Evolutionary conservation across 92 coral and sea anemone species (phyloP).

Genomic region (Desmophyllum pertusum): DNA sequence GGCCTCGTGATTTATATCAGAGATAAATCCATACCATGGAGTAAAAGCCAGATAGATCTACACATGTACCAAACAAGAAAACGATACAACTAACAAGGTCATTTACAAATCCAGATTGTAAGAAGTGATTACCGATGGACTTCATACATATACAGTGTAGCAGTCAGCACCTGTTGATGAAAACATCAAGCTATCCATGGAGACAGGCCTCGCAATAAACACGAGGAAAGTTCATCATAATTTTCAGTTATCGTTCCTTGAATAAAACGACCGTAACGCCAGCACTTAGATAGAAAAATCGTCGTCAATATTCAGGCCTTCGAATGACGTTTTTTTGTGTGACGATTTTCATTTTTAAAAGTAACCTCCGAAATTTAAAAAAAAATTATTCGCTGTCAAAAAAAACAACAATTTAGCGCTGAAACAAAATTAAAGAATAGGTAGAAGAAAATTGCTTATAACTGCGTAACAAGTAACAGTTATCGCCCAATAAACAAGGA

Average conservation of each 20-base stretch:
- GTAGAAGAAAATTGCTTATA: not conserved
- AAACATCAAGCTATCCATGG: constrained; percentile 19
- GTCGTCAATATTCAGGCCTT: not conserved
- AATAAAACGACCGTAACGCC: not conserved
- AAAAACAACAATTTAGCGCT: not conserved
- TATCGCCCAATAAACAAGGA: not conserved
- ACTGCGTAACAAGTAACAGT: constrained; percentile 8
- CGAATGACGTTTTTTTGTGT: not conserved
- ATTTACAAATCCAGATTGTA: constrained; percentile 19
- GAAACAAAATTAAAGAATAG: constrained; percentile 19
- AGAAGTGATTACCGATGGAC: constrained; percentile 10
- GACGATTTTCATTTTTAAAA: not conserved
- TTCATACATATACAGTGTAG: no score
- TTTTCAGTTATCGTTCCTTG: not conserved
- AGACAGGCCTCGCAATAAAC: not conserved
- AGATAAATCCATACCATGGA: not conserved
- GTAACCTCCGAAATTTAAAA: not conserved
- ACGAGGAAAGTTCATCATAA: not conserved
- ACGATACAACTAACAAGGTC: not conserved
- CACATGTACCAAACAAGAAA: not conserved
- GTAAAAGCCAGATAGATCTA: not conserved
- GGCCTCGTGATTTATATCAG: not conserved
- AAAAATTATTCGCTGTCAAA: not conserved
- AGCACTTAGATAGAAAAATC: not conserved
- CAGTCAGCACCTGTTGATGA: constrained; percentile 28